These are phyloP conservation scores for Heliconius cydno DNA, from an alignment of 2,888 invertebrate genomes.

Conservation along the genomic window DNA sequence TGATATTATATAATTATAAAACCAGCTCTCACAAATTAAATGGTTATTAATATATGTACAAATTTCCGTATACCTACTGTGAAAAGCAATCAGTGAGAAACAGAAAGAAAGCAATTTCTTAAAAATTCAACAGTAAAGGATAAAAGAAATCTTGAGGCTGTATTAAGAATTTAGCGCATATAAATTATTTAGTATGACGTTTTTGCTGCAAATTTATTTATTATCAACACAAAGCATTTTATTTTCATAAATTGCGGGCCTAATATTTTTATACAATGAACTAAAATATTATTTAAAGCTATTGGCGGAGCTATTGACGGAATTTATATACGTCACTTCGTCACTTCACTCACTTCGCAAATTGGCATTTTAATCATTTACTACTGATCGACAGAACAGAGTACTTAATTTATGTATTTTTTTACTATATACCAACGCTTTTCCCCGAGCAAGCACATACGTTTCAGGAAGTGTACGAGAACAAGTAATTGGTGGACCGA, in stretches of 20 bases:
- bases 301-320: not conserved
- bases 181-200: not conserved
- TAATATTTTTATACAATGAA: no score
- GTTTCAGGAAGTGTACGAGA: conserved; percentile 21
- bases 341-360: no score
- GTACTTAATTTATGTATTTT: not conserved
- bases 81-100: no score
- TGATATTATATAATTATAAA: no score
- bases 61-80: no score
- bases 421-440: not conserved
- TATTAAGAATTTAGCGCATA: not conserved
- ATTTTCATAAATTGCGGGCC: not conserved
- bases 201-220: not conserved
- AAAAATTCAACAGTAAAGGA: not conserved
- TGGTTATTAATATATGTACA: no score
- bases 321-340: not conserved
- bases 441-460: not conserved
- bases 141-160: conserved; percentile 12
- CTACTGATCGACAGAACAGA: not conserved
- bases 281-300: no score
- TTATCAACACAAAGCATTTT: no score
- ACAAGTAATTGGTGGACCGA: conserved; percentile 55
- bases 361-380: not conserved
- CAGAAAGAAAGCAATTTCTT: not conserved
- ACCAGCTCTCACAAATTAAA: no score